Conservation (phyloP, 2,888 invertebrate genomes). For the Stenurella melanura region DNA sequence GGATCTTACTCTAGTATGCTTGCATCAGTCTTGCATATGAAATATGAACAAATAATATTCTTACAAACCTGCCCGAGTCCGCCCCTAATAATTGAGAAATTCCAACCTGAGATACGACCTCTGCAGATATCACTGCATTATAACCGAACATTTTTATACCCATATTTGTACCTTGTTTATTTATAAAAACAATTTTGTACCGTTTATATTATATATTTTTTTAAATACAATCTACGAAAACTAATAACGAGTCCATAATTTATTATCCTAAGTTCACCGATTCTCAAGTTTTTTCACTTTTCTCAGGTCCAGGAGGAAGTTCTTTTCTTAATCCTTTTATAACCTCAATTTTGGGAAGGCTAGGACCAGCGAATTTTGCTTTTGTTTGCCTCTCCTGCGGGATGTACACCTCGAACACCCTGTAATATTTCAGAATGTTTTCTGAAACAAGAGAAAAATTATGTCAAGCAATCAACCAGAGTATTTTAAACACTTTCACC, state of each 20-base stretch:
- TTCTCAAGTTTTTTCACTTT: conserved; percentile 46
- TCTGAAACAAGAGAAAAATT: conserved; percentile 46
- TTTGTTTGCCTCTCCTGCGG: conserved; percentile 72
- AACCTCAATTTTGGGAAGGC: conserved; percentile 60
- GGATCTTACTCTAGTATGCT: too few relatives aligned
- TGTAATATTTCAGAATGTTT: conserved; percentile 76
- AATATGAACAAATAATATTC: too few relatives aligned
- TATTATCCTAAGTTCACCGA: conserved; percentile 34
- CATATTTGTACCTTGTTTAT: too few relatives aligned
- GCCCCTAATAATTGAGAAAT: too few relatives aligned
- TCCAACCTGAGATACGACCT: too few relatives aligned
- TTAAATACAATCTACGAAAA: conserved; percentile 42
- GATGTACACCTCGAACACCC: conserved; percentile 80
- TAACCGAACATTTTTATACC: too few relatives aligned
- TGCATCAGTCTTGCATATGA: too few relatives aligned
- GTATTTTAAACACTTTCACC: too few relatives aligned
- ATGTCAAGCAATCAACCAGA: background rate
- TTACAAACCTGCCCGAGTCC: too few relatives aligned
- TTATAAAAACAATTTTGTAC: too few relatives aligned
- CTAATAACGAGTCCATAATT: conserved; percentile 28
- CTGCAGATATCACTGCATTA: too few relatives aligned
- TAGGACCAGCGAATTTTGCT: conserved; percentile 69
- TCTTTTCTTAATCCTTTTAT: conserved; percentile 54
- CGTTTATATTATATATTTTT: background rate
- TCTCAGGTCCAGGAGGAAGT: conserved; percentile 46